Evolutionary conservation across 2,113 vertebrate species (phyloP), one percentile per base, ranked within the genome.

Genomic region (Poeciliopsis retropinna): DNA sequence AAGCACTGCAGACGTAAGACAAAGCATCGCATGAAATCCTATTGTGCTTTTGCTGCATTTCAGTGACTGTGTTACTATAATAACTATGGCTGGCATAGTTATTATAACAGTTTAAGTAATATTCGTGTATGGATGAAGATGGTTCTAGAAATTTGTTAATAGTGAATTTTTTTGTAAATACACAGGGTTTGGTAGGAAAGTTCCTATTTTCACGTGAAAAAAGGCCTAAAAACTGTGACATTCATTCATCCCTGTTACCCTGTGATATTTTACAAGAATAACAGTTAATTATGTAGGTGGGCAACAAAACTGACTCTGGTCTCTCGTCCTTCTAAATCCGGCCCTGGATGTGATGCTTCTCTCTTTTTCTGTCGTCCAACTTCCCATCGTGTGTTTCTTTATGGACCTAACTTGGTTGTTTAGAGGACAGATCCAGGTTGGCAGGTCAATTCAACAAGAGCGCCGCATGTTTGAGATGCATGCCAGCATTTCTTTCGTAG

Each of bases 401-500:
- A 61, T 30, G 67, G 25, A 70, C 54, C 37, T 61, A 78, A 78
- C 57, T 80, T 28, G 28, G 67, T 14, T 88, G 83, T 83, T 89
- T 84, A 74, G 72, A 78, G 41, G 81, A 60, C 57, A 74, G 54
- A 86, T 85, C 73, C 67, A 70, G 72, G 74, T 85, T 87, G 83
- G 73, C 85, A 79, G 83, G 85, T 82, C 71, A 83, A 51, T 83
- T 74, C 81, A 82, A 86, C 39, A 51, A 78, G 74, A 89, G 63
- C 62, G 41, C 72, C 62, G 85, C 69, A 85, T 83, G 79, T 91
- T 89, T 87, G 85, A 87, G 81, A 89, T 85, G 91, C 82, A 80
- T 83, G 89, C 87, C 87, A 86, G 81, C 4, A 69, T 81, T 86
- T 84, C 76, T 79, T 84, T 85, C 84, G 79, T 64, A 82, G 69